phyloP scores from a whole-genome alignment of 2,113 vertebrate genomes.

The Nyctibius bracteatus region DNA sequence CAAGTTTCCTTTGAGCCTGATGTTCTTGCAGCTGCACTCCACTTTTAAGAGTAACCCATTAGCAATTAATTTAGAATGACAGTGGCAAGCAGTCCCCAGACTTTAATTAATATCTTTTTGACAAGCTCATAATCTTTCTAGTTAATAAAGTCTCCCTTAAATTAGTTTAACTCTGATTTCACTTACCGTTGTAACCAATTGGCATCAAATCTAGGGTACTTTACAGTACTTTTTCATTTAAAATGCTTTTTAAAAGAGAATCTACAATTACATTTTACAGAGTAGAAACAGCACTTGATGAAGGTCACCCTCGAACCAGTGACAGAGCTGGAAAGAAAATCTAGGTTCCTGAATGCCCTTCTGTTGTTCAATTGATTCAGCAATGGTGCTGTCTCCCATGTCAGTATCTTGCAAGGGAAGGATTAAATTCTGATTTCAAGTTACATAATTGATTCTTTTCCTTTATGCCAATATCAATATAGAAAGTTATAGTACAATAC shows the following conservation, averaged over 20 bases:
- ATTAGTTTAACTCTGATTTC: constrained; percentile 53
- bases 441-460: background rate
- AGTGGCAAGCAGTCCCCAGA: constrained; percentile 49
- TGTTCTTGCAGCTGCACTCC: constrained; percentile 58
- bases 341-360: background rate
- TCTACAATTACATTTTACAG: background rate
- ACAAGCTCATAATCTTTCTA: constrained; percentile 43
- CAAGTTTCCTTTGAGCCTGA: constrained; percentile 39
- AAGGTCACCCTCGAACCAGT: constrained; percentile 5
- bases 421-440: constrained; percentile 14
- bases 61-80: constrained; percentile 60
- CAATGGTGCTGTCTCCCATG: background rate
- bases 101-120: constrained; percentile 59
- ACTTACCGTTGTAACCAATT: background rate
- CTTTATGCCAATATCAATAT: background rate
- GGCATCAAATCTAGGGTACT: background rate
- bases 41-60: constrained; percentile 46
- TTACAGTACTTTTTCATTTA: background rate
- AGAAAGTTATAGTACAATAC: background rate
- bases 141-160: constrained; percentile 44
- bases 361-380: background rate
- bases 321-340: background rate
- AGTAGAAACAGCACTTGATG: background rate
- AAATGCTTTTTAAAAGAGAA: background rate
- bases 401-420: background rate